Percentiles rank a stretch among this genome's conserved stretches.
phyloP scores from a whole-genome alignment of 2,888 invertebrate genomes.

The Rambutsinella grinnellia region DNA sequence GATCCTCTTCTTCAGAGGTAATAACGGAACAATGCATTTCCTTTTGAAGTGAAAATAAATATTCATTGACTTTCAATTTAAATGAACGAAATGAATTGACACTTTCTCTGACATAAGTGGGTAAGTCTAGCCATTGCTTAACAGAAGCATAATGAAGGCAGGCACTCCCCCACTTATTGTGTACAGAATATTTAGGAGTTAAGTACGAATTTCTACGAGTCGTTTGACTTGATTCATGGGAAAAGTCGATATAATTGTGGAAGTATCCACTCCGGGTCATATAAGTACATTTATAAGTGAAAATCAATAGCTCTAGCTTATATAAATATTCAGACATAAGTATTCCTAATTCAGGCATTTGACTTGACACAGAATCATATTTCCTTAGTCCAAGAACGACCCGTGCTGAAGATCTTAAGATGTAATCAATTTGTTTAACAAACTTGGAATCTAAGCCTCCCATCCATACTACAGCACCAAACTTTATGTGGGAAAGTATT shows the following conservation, averaged over 20 bases:
- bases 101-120: too few relatives aligned
- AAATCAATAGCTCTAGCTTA: background rate
- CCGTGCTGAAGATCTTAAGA: background rate
- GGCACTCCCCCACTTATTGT: too few relatives aligned
- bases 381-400: background rate
- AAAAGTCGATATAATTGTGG: conserved; percentile 1
- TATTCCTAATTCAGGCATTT: background rate
- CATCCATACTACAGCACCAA: background rate
- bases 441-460: too few relatives aligned
- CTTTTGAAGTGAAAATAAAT: too few relatives aligned
- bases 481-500: background rate
- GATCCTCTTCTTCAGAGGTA: too few relatives aligned
- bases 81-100: too few relatives aligned
- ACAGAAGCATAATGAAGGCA: too few relatives aligned
- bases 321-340: background rate
- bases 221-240: background rate
- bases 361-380: background rate
- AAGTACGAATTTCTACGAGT: too few relatives aligned
- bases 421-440: background rate
- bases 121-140: too few relatives aligned
- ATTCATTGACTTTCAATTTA: too few relatives aligned
- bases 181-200: too few relatives aligned
- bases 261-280: background rate
- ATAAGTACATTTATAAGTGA: conserved; percentile 7
- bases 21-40: too few relatives aligned